phyloP scores from a whole-genome alignment of 1,140 invertebrate species.

The Hesperophylax magnus region DNA sequence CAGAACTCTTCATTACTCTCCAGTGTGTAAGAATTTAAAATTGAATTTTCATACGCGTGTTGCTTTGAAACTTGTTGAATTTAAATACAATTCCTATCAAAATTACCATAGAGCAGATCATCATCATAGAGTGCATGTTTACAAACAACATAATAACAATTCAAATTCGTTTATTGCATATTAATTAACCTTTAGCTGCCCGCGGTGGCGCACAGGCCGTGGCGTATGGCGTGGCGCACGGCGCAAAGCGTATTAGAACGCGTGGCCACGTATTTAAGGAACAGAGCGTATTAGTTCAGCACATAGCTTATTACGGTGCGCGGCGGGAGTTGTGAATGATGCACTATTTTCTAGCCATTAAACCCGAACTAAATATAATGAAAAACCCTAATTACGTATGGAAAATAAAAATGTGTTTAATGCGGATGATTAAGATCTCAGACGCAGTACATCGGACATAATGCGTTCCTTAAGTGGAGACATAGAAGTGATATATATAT shows the following conservation, averaged over 20 bases:
- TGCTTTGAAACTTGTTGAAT: neutral
- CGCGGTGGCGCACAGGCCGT: no score
- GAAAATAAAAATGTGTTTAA: slow-evolving; percentile 2
- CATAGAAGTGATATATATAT: no score
- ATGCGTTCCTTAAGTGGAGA: neutral
- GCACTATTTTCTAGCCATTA: slow-evolving; percentile 21
- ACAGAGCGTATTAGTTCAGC: no score
- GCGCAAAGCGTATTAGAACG: no score
- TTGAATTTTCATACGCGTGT: neutral
- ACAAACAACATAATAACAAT: slow-evolving; percentile 12
- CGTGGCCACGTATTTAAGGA: no score
- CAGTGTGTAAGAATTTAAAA: neutral
- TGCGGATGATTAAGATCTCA: no score
- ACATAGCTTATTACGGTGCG: no score
- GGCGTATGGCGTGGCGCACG: no score
- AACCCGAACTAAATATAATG: neutral
- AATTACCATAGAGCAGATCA: slow-evolving; percentile 27
- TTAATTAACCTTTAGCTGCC: neutral
- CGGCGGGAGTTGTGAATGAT: slow-evolving; percentile 9
- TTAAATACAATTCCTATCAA: slow-evolving; percentile 12
- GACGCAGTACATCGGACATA: neutral
- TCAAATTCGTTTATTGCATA: slow-evolving; percentile 26
- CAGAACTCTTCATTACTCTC: slow-evolving; percentile 15
- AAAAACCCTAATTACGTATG: neutral
- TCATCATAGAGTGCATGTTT: neutral